Evolutionary conservation across 2,113 vertebrate species (phyloP).

Genomic region (Onychostruthus taczanowskii): DNA sequence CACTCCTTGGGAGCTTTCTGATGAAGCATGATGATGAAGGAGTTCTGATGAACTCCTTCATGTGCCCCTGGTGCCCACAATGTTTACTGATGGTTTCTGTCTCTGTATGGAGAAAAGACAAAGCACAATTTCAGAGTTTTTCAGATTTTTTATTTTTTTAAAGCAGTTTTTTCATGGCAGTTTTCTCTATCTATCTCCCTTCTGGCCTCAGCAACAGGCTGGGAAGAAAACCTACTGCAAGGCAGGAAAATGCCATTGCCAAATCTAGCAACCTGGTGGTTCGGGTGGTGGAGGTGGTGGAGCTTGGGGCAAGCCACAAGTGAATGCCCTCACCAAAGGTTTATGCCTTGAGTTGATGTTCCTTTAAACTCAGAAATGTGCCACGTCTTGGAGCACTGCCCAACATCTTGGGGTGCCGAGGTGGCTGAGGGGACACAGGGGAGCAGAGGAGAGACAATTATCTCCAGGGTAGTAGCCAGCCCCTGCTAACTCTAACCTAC

Average conservation of each 20-base stretch:
- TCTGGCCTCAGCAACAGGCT: background rate
- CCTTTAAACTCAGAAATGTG: background rate
- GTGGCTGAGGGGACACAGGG: background rate
- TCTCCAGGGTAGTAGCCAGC: background rate
- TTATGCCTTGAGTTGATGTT: background rate
- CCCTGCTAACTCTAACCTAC: background rate
- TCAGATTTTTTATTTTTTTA: background rate
- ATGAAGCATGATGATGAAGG: too few species aligned
- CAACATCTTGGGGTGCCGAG: background rate
- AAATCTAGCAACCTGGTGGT: background rate
- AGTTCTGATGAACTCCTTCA: too few species aligned
- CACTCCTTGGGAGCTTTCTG: background rate
- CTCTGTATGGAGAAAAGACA: background rate
- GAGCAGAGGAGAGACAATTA: background rate
- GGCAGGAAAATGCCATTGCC: background rate
- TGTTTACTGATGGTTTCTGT: background rate
- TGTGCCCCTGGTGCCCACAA: too few species aligned
- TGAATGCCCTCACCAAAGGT: background rate
- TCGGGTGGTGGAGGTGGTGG: background rate
- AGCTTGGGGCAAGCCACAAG: background rate
- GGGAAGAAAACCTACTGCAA: background rate
- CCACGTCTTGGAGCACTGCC: background rate
- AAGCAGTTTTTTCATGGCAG: background rate
- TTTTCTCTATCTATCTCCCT: background rate
- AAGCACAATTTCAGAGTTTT: background rate